Conservation (phyloP, 2,113 vertebrate genomes). For the Geococcyx californianus region DNA sequence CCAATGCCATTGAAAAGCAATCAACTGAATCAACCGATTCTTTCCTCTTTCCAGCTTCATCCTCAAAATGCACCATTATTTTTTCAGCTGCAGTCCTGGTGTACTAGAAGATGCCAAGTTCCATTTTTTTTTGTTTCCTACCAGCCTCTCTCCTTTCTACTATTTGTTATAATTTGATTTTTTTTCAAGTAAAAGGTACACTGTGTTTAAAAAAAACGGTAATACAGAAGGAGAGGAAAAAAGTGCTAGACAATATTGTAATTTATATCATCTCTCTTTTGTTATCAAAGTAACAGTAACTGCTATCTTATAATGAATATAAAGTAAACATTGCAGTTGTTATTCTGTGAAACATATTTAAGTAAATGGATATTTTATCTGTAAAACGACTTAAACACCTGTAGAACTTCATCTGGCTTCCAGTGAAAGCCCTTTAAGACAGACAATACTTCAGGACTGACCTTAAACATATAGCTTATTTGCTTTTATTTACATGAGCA, state of each 20-base stretch:
- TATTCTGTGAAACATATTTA: background rate
- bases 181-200: background rate
- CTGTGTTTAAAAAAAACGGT: background rate
- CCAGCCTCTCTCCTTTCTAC: background rate
- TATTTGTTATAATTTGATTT: background rate
- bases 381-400: background rate
- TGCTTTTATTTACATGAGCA: background rate
- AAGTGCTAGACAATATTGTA: background rate
- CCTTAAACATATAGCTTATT: background rate
- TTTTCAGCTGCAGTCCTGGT: background rate
- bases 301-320: background rate
- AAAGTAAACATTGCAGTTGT: background rate
- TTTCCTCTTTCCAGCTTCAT: background rate
- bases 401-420: background rate
- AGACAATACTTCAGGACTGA: background rate
- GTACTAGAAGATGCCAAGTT: background rate
- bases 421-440: slow-evolving; percentile 16
- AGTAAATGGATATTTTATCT: slow-evolving; percentile 31
- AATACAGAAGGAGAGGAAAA: background rate
- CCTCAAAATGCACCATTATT: background rate
- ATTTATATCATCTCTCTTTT: background rate
- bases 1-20: background rate
- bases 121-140: background rate
- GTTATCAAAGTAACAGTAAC: slow-evolving; percentile 22
- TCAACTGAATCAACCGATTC: background rate